Evolutionary conservation across 2,113 vertebrate genomes (phyloP), one percentile per base, ranked within the genome.

Genomic region (Seriola quinqueradiata): DNA sequence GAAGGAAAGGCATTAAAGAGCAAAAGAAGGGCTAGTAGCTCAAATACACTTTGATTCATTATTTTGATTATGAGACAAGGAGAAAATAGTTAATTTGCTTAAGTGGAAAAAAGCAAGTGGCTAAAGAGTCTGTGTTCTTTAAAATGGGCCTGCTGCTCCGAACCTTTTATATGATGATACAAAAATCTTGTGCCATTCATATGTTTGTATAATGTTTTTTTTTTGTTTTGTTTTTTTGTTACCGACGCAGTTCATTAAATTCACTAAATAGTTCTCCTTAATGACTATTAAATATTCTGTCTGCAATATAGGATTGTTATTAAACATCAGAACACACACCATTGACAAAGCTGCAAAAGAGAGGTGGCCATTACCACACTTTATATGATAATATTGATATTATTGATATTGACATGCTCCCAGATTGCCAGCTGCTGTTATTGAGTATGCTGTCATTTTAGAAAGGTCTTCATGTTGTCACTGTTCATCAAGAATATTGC

Each of bases 1-100:
- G 0, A 75, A 66, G 78, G n/a, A 79, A 61, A 8, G 65, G 77
- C 50, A 25, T 71, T 77, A 70, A 63, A 44, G 44, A 79, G 64
- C 14, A 2, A 79, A 60, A 28, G n/a, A 76, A 38, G 67, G 10
- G 68, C 54, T 42, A 8, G 66, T 14, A 83, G 38, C 70, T 72
- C 17, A 25, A 34, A 61, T 17, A 38, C 68, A 60, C 40, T 38
- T 64, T 61, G 23, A 74, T 78, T 55, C 42, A 23, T 69, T 64
- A 57, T 71, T 78, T 70, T 3, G 12, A 3, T 70, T 50, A 75
- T 74, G 25, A 81, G 54, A 65, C 13, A 21, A 58, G 55, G 38
- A 44, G 50, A 76, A 68, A 78, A 68, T 59, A 21, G 28, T 44
- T 77, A 1, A 66, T 70, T 80, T 75, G 10, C 40, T 65, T 70